Base-by-base conservation (phyloP, 2,888 invertebrate genomes). In the Xanthia icteritia region DNA sequence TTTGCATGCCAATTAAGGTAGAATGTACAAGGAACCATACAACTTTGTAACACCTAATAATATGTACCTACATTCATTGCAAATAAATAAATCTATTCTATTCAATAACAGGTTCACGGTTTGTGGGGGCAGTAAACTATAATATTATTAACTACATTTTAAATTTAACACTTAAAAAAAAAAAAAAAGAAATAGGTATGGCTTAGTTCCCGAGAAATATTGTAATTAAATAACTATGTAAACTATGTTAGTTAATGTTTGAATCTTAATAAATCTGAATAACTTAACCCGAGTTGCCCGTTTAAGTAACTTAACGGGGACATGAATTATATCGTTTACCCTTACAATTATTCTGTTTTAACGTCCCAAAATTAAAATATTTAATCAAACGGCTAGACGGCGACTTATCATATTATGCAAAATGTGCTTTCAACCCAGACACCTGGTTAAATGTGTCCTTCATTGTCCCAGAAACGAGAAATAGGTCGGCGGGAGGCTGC, bases 401-500 rank as follows among this genome's bases (percentile, higher is more conserved):
- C 83, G 92, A 90, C 90, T 93, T 93, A 92, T 86, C 86, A 89
- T 92, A 93, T 94, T 96, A 96, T 94, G 94, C 93, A 94, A 94
- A 95, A 92, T 91, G 89, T 91, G 89, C 89, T 88, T 88, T 84
- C 86, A 90, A 88, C 90, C 94, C 94, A 95, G 95, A 93, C 95
- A 94, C 93, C 92, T 93, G 93, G 89, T 93, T 92, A 90, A 90
- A 90, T 93, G 89, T 92, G 96, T 93, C 95, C 96, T 96, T 95
- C 93, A 88, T 85, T 88, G 94, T 90, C 93, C 94, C 93, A 94
- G 93, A 92, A 93, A 92, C 93, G 86, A 92, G 92, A 96, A 94
- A 91, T 96, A 94, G 96, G 96, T 95, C 96, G 93, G 72, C 92
- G 90, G 92, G 90, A 94, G 94, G 93, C 93, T 93, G 91, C 93